Percentiles rank a stretch among this genome's conserved stretches.
Evolutionary conservation across 1,140 invertebrate genomes (phyloP).

Genomic region (Heliconius nattereri): DNA sequence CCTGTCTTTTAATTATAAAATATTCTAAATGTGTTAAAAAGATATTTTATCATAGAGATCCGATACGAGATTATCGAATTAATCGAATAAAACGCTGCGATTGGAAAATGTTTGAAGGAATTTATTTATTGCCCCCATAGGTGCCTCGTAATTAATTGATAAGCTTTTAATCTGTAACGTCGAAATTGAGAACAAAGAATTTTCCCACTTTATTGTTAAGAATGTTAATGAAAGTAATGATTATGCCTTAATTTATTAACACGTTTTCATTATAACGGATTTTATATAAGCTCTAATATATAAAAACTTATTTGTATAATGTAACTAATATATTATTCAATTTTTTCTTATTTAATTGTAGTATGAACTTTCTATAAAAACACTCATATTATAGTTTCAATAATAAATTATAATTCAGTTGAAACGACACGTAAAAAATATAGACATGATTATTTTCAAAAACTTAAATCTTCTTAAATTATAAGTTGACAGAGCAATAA

Average conservation of each 20-base stretch:
- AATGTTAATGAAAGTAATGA: background rate
- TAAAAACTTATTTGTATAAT: too few species aligned
- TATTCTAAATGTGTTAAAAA: conserved; percentile 4
- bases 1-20: background rate
- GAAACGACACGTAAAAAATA: background rate
- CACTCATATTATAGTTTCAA: too few species aligned
- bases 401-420: background rate
- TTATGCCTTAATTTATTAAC: background rate
- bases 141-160: conserved; percentile 3
- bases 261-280: background rate
- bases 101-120: conserved; percentile 1
- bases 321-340: too few species aligned
- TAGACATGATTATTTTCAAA: conserved; percentile 23
- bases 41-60: background rate
- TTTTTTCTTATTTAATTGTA: background rate
- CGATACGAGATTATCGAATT: background rate
- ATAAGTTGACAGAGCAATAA: conserved; percentile 31
- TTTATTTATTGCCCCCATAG: conserved; percentile 4
- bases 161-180: conserved; percentile 8
- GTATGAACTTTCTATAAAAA: background rate
- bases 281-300: background rate
- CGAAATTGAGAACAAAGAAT: conserved; percentile 5
- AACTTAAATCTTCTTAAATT: conserved; percentile 17
- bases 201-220: background rate
- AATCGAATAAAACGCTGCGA: background rate